phyloP scores from a whole-genome alignment of 1,140 invertebrate genomes.

The Euura lappo region DNA sequence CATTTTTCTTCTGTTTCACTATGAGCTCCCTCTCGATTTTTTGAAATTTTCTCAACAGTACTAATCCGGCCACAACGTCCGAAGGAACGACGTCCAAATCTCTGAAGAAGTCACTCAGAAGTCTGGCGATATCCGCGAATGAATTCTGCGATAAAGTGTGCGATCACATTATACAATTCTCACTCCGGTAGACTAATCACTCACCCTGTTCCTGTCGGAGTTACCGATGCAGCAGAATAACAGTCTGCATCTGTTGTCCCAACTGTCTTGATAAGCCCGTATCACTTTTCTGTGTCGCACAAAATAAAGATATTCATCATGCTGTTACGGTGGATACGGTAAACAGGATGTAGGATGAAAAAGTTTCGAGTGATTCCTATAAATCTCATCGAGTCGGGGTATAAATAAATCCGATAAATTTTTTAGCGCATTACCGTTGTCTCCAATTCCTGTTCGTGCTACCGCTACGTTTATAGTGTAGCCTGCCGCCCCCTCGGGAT shows the following conservation, averaged over 20 bases:
- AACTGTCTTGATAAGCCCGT: constrained; percentile 88
- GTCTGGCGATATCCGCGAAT: constrained; percentile 84
- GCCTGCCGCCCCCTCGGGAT: constrained; percentile 63
- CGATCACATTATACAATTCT: not conserved
- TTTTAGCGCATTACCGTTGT: constrained; percentile 70
- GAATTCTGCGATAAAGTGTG: constrained; percentile 69
- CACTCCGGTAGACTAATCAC: constrained; percentile 22
- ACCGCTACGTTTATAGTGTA: constrained; percentile 79
- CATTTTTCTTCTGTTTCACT: constrained; percentile 80
- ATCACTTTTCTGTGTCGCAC: constrained; percentile 78
- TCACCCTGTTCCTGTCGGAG: constrained; percentile 76
- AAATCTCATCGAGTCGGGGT: not conserved
- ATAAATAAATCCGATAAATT: not conserved
- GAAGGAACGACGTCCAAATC: constrained; percentile 92
- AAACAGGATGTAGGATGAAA: constrained; percentile 17
- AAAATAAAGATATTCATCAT: constrained; percentile 32
- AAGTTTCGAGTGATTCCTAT: constrained; percentile 11
- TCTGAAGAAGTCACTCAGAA: constrained; percentile 89
- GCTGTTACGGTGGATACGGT: not conserved
- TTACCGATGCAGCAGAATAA: constrained; percentile 87
- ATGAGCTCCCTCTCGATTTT: constrained; percentile 80
- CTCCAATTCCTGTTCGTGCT: constrained; percentile 86
- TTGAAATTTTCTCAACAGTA: constrained; percentile 83
- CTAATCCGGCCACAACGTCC: constrained; percentile 86
- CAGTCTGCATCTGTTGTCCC: constrained; percentile 85